phyloP scores from a whole-genome alignment of 1,140 invertebrate species.

The Sminthurides bifidus region DNA sequence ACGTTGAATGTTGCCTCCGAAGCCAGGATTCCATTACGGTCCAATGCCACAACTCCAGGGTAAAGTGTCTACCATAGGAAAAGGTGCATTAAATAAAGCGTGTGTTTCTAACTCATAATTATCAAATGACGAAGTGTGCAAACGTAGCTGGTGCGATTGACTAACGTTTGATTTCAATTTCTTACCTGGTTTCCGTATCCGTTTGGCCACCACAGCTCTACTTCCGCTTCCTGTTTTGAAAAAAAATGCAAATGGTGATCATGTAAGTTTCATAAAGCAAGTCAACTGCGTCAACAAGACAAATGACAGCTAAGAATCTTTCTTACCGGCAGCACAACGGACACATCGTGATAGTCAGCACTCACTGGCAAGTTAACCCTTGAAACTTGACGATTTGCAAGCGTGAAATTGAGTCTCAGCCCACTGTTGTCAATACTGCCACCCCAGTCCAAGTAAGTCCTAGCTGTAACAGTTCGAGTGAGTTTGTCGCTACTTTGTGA shows the following conservation, averaged over 20 bases:
- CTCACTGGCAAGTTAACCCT: neutral
- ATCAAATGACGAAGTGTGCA: no score
- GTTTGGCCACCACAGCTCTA: slow-evolving; percentile 27
- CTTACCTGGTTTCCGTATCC: slow-evolving; percentile 23
- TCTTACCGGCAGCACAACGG: neutral
- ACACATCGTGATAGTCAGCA: no score
- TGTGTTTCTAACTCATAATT: no score
- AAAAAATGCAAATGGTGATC: neutral
- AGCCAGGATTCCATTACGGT: no score
- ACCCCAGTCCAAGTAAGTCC: slow-evolving; percentile 19
- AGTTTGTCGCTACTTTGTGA: slow-evolving; percentile 12
- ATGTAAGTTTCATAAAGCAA: no score
- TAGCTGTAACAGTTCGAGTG: slow-evolving; percentile 20
- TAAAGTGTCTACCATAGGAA: no score
- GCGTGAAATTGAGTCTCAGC: neutral
- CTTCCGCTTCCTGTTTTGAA: slow-evolving; percentile 5
- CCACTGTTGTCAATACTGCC: neutral
- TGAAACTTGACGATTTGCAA: neutral
- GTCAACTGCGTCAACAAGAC: no score
- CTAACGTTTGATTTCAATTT: no score
- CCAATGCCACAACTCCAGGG: slow-evolving; percentile 1
- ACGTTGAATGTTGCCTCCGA: neutral
- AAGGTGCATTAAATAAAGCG: no score
- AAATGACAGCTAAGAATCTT: no score
- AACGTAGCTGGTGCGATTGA: no score